phyloP scores from a whole-genome alignment of 1,140 invertebrate genomes.

The Cyclina sinensis region DNA sequence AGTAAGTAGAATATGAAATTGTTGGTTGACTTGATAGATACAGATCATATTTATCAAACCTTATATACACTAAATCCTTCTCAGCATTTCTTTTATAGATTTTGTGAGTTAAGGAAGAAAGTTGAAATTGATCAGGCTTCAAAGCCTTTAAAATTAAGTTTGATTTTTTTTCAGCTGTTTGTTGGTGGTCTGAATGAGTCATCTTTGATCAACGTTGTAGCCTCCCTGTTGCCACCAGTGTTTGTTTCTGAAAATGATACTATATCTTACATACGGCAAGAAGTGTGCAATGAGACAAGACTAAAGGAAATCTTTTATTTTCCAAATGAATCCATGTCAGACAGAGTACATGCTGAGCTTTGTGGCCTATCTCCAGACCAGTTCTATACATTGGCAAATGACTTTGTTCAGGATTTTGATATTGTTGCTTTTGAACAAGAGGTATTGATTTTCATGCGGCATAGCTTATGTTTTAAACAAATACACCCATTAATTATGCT shows the following conservation, averaged over 20 bases:
- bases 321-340: conserved; percentile 47
- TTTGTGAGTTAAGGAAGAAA: no score
- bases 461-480: no score
- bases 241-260: conserved; percentile 43
- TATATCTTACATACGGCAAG: conserved; percentile 32
- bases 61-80: no score
- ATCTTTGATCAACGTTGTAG: conserved; percentile 6
- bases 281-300: conserved; percentile 49
- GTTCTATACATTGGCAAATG: conserved; percentile 18
- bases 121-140: no score
- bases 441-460: no score
- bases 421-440: conserved; percentile 24
- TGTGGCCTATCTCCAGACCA: conserved; percentile 48
- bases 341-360: conserved; percentile 57
- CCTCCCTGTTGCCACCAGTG: conserved; percentile 3
- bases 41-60: no score
- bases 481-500: no score
- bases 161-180: conserved; percentile 42
- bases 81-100: no score
- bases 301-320: conserved; percentile 55
- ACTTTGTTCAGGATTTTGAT: conserved; percentile 48
- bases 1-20: no score
- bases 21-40: no score
- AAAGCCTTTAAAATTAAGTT: no score
- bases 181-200: background rate